Base-by-base conservation (phyloP, 23 tunicate genomes). In the Styela clava region DNA sequence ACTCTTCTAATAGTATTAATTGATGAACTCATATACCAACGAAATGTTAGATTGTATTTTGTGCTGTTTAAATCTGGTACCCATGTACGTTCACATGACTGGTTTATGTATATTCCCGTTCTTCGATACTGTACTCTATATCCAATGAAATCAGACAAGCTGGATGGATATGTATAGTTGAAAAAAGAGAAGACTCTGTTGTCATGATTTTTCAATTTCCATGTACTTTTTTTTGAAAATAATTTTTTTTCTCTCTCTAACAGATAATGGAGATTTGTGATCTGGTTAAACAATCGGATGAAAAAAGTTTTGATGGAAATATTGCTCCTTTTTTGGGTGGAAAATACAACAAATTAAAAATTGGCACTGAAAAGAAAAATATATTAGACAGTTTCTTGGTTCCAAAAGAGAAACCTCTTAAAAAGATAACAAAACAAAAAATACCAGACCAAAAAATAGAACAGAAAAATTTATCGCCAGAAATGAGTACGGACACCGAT, bases 211-310 rank as follows among this genome's bases (percentile, higher is more conserved):
- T 44, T 44, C 56, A 73, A 21, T 23, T 31, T 33, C 36, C 7
- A 33, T 31, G 51, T 31, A 7, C n/a, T 21, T 22, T 22, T 24
- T 20, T 69, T 69, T 16, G 18, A 69, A 73, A 73, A 31, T 73
- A 29, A 5, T 73, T 0, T 51, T 1, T 22, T 1, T 26, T 12
- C 18, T 61, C 21, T 25, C 68, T 20, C 34, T 35, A 52, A 7
- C 82, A 84, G 87, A 67, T 74, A 16, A 64, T 84, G 74, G 35
- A 64, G 26, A 52, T 84, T 35, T 84, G 87, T 74, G 87, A 84
- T 64, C 5, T 22, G 30, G 25, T 84, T 9, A 65, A 33, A 71
- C 68, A 63, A 74, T 21, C 65, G 24, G 87, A 76, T 18, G 71
- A 67, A 1, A 67, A 19, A 29, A 67, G 31, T 67, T 67, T 67